phyloP scores from a whole-genome alignment of 2,113 vertebrate species.

The Rhea americana region DNA sequence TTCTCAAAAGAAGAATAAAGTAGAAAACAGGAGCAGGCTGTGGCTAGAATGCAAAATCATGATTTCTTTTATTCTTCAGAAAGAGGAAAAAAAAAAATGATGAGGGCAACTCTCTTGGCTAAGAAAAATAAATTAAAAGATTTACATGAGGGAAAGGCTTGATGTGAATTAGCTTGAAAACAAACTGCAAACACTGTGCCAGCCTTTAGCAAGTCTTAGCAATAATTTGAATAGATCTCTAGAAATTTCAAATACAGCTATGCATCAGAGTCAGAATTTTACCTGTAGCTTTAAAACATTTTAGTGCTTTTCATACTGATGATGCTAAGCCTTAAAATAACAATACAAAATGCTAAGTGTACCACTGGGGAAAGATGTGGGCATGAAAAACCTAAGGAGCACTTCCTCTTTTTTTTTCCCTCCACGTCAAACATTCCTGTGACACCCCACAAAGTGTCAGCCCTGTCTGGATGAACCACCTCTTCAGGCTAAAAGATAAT shows the following conservation, averaged over 20 bases:
- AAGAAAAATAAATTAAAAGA: neutral
- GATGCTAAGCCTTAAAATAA: neutral
- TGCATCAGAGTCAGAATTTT: neutral
- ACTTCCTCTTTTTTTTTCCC: neutral
- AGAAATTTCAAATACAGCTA: neutral
- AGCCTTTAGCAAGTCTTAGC: neutral
- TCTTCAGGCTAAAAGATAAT: neutral
- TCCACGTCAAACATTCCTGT: neutral
- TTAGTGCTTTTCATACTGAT: neutral
- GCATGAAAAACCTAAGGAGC: neutral
- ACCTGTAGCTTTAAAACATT: neutral
- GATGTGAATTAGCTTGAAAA: neutral
- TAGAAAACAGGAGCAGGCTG: neutral
- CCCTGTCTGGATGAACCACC: neutral
- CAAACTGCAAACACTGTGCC: neutral
- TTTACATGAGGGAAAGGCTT: neutral
- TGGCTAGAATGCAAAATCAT: neutral
- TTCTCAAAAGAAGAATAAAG: conserved; percentile 1
- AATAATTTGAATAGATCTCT: neutral
- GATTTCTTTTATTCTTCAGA: neutral
- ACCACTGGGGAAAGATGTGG: neutral
- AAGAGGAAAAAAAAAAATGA: neutral
- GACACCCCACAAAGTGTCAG: neutral
- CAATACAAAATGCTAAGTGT: neutral
- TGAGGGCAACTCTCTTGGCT: neutral